Evolutionary conservation across 2,888 invertebrate species (phyloP), one percentile per base, ranked within the genome.

Genomic region (Agrotis puta): DNA sequence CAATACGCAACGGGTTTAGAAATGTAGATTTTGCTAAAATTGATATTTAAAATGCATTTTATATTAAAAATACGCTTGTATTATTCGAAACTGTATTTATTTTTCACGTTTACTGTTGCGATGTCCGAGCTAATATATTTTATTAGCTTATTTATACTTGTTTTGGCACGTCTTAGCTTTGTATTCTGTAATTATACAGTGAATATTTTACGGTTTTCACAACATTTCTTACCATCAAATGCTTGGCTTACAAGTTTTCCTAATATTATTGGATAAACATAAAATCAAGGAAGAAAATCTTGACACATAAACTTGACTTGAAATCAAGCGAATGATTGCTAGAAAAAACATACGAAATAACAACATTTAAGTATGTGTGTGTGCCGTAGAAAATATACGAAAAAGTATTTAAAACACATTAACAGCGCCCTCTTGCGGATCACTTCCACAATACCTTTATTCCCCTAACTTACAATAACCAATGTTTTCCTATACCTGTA

Each of bases 21-120:
- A 70, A 84, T 64, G 85, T 87, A 86, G 87, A 86, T 86, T 86
- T 86, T 86, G 86, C 86, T 86, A 87, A 83, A 86, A 86, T 86
- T 86, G 85, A 85, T 86, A 86, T 83, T 84, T 79, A 83, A 83
- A 83, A 64, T 74, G 85, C 85, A 85, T 86, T 83, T 85, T 85
- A 77, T 85, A 83, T 83, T 77, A 82, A 78, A 84, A 69, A 43
- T 79, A 80, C 70, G 83, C 83, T 85, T 85, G 75, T 82, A 79
- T 83, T 61, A 47, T 63, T 70, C 47, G 50, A 73, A 62, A 65
- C 69, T 79, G 58, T 79, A 73, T 79, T 70, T 58, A 54, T 82
- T 69, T 62, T 64, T 70, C 51, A 69, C 57, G 39, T 67, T 64
- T 57, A 82, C 50, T 45, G 70, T 81, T 79, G 79, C 65, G 16